Evolutionary conservation across 2,113 vertebrate genomes (phyloP), one percentile per base, ranked within the genome.

Genomic region (Emydura subglobosa): DNA sequence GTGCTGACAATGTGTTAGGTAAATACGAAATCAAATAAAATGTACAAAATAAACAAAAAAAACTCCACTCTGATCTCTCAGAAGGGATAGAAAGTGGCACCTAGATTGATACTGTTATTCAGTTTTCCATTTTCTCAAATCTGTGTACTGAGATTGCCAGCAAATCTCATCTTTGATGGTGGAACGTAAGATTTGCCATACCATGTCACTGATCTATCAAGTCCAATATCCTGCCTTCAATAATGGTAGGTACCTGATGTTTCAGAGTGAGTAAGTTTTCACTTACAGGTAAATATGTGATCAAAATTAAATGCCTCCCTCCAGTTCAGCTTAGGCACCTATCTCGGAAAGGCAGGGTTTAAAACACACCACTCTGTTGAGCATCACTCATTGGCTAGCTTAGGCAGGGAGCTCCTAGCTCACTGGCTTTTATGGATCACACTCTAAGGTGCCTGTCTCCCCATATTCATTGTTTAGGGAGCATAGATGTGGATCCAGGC

Each of bases 11-110:
- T 3, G 17, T 19, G 10, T 50, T 74, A 76, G 76, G 53, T 88
- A 93, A 94, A 86, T 72, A 91, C 5, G 51, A 92, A 82, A 93
- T 80, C 34, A 84, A 94, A 93, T 53, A 42, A 84, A 94, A 80
- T 4, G 5, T 0, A 1, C 27, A 39, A 74, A 49, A 79, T 27
- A 83, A 54, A 89, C 53, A 72, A 79, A 42, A 74, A 76, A 22
- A 76, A 19, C 39, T 84, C 1, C n/a, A 24, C 6, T 1, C 50
- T 57, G 54, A 22, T 72, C 5, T 61, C 82, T 25, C 34, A 5
- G 11, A 29, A 47, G 49, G 12, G 0, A 9, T 5, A 87, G 31
- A 1, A 24, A 10, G 10, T 1, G 5, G 61, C 44, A 39, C 86
- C 53, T 72, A 5, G 0, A 24, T 6, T 31, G 59, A 55, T 49